phyloP scores from a whole-genome alignment of 2,888 invertebrate species.

The Elegia similella region DNA sequence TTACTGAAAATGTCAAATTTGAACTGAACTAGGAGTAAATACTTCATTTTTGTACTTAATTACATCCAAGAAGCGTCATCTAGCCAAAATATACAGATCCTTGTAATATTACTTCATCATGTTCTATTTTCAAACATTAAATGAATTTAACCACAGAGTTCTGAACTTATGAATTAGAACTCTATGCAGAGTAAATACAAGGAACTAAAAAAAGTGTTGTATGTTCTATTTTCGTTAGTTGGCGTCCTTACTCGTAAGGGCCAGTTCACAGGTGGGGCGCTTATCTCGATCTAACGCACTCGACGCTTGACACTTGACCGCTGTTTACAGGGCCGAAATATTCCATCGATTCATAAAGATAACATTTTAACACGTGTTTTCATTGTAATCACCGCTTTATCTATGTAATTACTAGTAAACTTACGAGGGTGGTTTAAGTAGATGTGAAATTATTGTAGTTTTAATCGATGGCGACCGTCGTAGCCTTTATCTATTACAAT shows the following conservation, averaged over 20 bases:
- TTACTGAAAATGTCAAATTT: no score
- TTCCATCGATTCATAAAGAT: conserved; percentile 42
- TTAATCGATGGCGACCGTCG: not conserved
- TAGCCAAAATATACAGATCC: no score
- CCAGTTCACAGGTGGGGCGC: conserved; percentile 52
- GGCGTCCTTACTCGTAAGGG: conserved; percentile 20
- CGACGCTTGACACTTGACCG: conserved; percentile 67
- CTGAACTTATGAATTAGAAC: not conserved
- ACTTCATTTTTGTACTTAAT: no score
- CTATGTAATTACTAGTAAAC: conserved; percentile 28
- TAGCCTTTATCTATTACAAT: not conserved
- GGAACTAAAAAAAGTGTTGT: not conserved
- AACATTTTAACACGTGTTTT: conserved; percentile 61
- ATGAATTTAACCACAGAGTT: no score
- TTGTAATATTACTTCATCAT: not conserved
- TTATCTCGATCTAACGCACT: conserved; percentile 68
- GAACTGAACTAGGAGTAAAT: no score
- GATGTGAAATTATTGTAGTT: conserved; percentile 6
- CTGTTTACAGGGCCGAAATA: conserved; percentile 34
- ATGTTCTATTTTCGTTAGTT: conserved; percentile 5
- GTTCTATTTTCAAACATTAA: not conserved
- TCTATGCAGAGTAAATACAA: not conserved
- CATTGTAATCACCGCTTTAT: conserved; percentile 53
- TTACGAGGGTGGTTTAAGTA: conserved; percentile 1
- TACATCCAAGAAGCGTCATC: no score